Evolutionary conservation across 2,113 vertebrate species (phyloP), one percentile per base, ranked within the genome.

Genomic region (Xerus inauris): DNA sequence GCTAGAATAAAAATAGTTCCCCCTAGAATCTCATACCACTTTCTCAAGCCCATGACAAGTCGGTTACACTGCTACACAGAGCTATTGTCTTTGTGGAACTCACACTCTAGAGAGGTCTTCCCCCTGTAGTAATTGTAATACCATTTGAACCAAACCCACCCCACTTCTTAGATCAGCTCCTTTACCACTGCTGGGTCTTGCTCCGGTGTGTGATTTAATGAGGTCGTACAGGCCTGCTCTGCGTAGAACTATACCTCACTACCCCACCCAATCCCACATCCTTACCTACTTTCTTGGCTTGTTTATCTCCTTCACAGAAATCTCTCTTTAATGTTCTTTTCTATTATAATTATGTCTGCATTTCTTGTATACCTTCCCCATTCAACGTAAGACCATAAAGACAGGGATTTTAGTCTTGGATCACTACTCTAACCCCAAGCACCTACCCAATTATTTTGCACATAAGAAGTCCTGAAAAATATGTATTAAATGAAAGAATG

Each of bases 281-380:
- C 72, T 42, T 32, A 3, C 47, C 49, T 84, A 22, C 13, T 83
- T 79, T 35, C 5, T 80, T 40, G 16, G 14, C 49, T 57, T 67
- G 81, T 62, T 81, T 92, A 73, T n/a, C 40, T 65, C 72, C 67
- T 85, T 77, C 82, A 57, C 9, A 69, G 64, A 93, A 94, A 73
- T 64, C 24, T 35, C 9, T 17, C 30, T 22, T 54, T 80, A 64
- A 47, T 11, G 67, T 76, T 67, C 24, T 72, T 89, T 95, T 79
- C 62, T 89, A 17, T 67, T 51, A 32, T 45, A 79, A 72, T 42
- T 75, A 49, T 84, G 54, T 47, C 57, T 88, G 32, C 10, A 10
- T 40, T 62, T 71, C 51, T 38, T 35, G 16, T 59, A 49, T 62
- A 47, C 26, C 57, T 76, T 80, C 35, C n/a, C 42, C 40, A 12